Evolutionary conservation across 2,113 vertebrate genomes (phyloP).

Genomic region (Gnathonemus longibarbis): DNA sequence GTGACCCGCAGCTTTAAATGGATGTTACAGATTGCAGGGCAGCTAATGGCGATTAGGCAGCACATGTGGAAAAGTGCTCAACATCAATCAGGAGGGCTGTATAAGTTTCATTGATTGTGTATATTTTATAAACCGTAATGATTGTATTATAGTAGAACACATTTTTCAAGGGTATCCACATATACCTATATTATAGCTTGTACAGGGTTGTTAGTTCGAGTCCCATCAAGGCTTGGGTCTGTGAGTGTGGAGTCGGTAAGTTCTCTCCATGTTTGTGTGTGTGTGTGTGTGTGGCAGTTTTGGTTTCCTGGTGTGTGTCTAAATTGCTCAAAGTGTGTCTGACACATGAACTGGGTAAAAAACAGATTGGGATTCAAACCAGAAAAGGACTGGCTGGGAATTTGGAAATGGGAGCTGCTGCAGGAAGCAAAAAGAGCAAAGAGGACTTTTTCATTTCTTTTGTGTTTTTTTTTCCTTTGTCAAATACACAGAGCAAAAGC

Average conservation of each 20-base stretch:
- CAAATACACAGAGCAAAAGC: slow-evolving; percentile 73
- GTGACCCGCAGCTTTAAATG: not conserved
- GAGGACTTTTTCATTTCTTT: slow-evolving; percentile 34
- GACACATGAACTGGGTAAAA: not conserved
- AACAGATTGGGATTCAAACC: not conserved
- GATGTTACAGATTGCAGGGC: not conserved
- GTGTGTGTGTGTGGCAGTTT: not conserved
- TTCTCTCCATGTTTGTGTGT: not conserved
- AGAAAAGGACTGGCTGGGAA: not conserved
- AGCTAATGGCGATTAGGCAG: not conserved
- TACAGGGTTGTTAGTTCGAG: not conserved
- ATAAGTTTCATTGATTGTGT: not conserved
- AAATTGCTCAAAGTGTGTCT: not conserved
- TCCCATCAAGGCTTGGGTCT: not conserved
- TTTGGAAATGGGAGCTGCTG: not conserved
- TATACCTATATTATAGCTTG: not conserved
- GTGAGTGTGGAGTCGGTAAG: not conserved
- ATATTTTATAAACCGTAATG: not conserved
- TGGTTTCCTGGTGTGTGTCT: not conserved
- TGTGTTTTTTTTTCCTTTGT: slow-evolving; percentile 50
- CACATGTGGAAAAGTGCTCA: not conserved
- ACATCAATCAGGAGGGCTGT: not conserved
- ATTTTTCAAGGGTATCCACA: not conserved
- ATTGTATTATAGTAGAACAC: not conserved
- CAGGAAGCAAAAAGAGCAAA: slow-evolving; percentile 20